These are phyloP conservation scores for Silurus meridionalis DNA, from an alignment of 2,113 vertebrate species.

Conservation along the genomic window DNA sequence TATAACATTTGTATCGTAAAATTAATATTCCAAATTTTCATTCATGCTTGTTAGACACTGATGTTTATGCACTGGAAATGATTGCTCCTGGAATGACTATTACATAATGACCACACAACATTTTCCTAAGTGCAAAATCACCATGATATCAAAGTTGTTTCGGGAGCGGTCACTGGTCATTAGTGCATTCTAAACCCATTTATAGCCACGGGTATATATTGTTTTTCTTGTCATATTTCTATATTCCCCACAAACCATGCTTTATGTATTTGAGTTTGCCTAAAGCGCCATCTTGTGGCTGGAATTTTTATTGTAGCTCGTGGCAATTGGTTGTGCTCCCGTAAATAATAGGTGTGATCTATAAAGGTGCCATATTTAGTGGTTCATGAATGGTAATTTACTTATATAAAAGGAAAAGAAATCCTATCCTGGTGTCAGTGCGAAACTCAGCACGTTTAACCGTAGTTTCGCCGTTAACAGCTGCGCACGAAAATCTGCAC, in stretches of 20 bases:
- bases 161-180: not conserved
- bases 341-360: not conserved
- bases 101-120: not conserved
- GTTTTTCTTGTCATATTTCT: not conserved
- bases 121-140: not conserved
- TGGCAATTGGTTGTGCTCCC: not conserved
- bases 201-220: not conserved
- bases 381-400: not conserved
- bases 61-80: not conserved
- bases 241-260: not conserved
- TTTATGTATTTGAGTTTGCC: not conserved
- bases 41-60: no score
- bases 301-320: slow-evolving; percentile 11
- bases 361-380: not conserved
- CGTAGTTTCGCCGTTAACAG: not conserved
- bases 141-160: not conserved
- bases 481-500: not conserved
- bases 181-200: not conserved
- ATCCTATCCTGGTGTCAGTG: not conserved
- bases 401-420: not conserved
- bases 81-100: not conserved
- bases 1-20: no score
- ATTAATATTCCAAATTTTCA: no score
- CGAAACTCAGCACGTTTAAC: not conserved
- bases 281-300: slow-evolving; percentile 40